These are phyloP conservation scores for Hyposoter didymator DNA, from an alignment of 2,888 invertebrate species.

Conservation along the genomic window DNA sequence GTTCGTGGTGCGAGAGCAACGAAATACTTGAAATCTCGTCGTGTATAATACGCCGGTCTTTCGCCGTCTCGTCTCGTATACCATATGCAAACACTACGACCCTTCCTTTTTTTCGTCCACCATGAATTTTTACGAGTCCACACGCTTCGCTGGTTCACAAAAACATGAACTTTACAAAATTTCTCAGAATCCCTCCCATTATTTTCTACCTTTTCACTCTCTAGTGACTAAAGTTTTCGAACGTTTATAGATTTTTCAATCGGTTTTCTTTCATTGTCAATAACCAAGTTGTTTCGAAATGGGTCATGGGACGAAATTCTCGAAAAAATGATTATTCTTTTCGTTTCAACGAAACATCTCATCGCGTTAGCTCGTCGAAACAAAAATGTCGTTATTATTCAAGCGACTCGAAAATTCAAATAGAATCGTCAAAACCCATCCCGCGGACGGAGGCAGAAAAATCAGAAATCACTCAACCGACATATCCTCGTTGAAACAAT, in stretches of 20 bases:
- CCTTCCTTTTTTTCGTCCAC: slow-evolving; percentile 24
- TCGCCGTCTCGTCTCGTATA: slow-evolving; percentile 42
- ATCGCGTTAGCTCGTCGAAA: neutral
- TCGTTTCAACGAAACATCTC: neutral
- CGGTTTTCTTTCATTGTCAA: neutral
- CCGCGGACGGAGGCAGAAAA: neutral
- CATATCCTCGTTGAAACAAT: slow-evolving; percentile 36
- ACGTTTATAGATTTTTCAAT: neutral
- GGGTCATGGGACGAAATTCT: neutral
- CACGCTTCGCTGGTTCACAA: slow-evolving; percentile 6
- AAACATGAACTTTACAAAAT: slow-evolving; percentile 40
- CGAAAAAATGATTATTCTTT: neutral
- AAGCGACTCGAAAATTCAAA: neutral
- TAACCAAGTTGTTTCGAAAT: neutral
- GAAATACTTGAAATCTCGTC: slow-evolving; percentile 66
- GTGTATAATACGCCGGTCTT: slow-evolving; percentile 48
- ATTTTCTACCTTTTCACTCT: neutral
- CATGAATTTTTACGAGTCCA: slow-evolving; percentile 40
- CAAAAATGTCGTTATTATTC: slow-evolving; percentile 17
- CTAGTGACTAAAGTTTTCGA: neutral
- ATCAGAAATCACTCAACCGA: slow-evolving; percentile 28
- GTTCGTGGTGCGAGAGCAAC: slow-evolving; percentile 52
- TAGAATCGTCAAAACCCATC: slow-evolving; percentile 22
- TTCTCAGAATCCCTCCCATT: slow-evolving; percentile 5
- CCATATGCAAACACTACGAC: slow-evolving; percentile 57